phyloP scores from a whole-genome alignment of 2,888 invertebrate genomes.

The Lepidonotus clava region DNA sequence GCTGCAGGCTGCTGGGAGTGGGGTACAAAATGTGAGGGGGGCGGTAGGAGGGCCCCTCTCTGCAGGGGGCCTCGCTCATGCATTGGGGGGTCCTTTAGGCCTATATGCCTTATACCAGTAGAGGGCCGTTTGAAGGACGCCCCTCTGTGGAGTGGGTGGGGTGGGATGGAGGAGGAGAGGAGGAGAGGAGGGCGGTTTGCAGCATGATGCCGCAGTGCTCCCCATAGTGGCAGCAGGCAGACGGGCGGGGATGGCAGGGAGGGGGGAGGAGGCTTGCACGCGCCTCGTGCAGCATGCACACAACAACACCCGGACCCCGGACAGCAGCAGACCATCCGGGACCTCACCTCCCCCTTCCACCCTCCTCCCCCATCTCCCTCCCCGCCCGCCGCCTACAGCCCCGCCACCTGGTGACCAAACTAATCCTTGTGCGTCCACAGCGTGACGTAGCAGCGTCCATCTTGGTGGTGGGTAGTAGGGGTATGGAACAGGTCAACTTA shows the following conservation, averaged over 20 bases:
- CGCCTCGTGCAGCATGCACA: not conserved
- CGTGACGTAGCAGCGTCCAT: conserved; percentile 19
- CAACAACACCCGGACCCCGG: not conserved
- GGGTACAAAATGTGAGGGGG: not conserved
- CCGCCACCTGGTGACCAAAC: conserved; percentile 19
- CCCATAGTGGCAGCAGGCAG: not conserved
- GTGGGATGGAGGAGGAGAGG: no score
- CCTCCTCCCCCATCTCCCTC: not conserved
- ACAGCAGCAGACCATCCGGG: not conserved
- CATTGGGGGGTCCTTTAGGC: no score
- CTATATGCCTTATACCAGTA: no score
- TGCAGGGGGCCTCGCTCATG: not conserved
- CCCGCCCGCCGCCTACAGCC: not conserved
- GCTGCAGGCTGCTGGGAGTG: not conserved
- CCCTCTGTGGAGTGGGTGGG: no score
- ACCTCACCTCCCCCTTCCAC: not conserved
- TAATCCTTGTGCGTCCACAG: conserved; percentile 1
- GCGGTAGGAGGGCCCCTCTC: not conserved
- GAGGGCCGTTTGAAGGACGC: no score
- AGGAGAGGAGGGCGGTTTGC: not conserved
- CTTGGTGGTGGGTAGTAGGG: no score
- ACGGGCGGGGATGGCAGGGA: not conserved
- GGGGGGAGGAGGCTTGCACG: conserved; percentile 7
- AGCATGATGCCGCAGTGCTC: not conserved
- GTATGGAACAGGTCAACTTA: no score